Base-by-base conservation (phyloP, 2,113 vertebrate species). In the Lepus timidus region DNA sequence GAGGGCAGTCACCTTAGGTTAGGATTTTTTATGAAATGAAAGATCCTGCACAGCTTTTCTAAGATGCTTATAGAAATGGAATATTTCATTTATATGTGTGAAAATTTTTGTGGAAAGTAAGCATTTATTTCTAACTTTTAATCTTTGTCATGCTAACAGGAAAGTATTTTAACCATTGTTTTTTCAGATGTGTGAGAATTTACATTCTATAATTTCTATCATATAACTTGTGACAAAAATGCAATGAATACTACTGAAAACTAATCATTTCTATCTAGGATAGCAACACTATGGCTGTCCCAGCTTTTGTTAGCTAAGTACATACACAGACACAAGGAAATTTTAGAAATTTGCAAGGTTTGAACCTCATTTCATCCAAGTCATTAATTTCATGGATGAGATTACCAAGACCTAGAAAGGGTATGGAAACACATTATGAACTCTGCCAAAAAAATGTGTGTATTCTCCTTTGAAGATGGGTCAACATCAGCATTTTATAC, bases 381-480 rank as follows among this genome's bases (percentile, higher is more conserved):
- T 19, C 58, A 17, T 80, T 94, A 22, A 87, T 75, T 76, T 95
- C 44, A 29, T 25, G 89, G 19, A 93, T 16, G 36, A 86, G 61
- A 85, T 91, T 71, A 74, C 0, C 16, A 27, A 91, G n/a, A 67
- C n/a, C 31, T 68, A 39, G 9, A 91, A 84, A 93, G 4, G 0
- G 73, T 65, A 22, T 58, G 14, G 13, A 93, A 82, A 64, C 75
- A 17, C 49, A 65, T 52, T 14, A 36, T 11, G 4, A 89, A 89
- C 31, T 74, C 19, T 22, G 67, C 67, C 31, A 64, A 85, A 88
- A 91, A 2, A 17, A 39, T 33, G 73, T 65, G 16, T 12, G 20
- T 23, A 20, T n/a, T 19, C 1, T 80, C 29, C 14, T 17, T 75
- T 49, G n/a, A 90, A 70, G n/a, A 4, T 39, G 4, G 14, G 23